Percentiles rank a stretch among this genome's conserved stretches.
phyloP scores from a whole-genome alignment of 2,888 invertebrate genomes.

The Ceratothoa steindachneri region DNA sequence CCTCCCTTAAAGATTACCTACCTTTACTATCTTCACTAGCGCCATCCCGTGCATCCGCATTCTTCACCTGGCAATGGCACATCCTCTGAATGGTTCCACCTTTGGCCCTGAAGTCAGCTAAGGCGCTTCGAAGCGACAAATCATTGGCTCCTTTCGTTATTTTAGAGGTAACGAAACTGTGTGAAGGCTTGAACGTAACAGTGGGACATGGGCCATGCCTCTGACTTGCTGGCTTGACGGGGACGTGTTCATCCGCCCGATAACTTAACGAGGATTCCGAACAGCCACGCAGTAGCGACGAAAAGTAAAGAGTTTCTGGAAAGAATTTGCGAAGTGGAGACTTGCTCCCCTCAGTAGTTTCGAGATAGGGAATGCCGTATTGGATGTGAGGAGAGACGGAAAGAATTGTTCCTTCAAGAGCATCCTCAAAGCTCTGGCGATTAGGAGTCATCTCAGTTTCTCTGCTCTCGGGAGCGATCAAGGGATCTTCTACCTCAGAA shows the following conservation, averaged over 20 bases:
- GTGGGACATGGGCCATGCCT: slow-evolving; percentile 23
- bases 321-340: slow-evolving; percentile 70
- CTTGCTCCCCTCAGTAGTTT: slow-evolving; percentile 74
- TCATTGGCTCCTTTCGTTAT: slow-evolving; percentile 65
- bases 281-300: slow-evolving; percentile 55
- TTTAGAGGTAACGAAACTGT: slow-evolving; percentile 70
- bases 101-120: slow-evolving; percentile 81
- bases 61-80: slow-evolving; percentile 21
- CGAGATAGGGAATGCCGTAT: slow-evolving; percentile 79
- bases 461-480: not conserved
- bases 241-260: not conserved
- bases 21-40: no score
- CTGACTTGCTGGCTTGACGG: not conserved
- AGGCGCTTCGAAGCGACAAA: slow-evolving; percentile 64
- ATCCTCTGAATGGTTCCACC: slow-evolving; percentile 62
- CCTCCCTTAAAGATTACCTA: no score
- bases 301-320: slow-evolving; percentile 68
- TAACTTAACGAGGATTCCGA: not conserved
- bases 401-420: slow-evolving; percentile 67
- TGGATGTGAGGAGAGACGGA: slow-evolving; percentile 83
- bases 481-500: slow-evolving; percentile 16
- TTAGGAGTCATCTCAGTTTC: slow-evolving; percentile 50
- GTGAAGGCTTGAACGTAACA: slow-evolving; percentile 54
- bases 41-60: no score
- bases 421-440: slow-evolving; percentile 66